Conservation (phyloP, 1,140 invertebrate species). For the Paralvinella palmiformis region DNA sequence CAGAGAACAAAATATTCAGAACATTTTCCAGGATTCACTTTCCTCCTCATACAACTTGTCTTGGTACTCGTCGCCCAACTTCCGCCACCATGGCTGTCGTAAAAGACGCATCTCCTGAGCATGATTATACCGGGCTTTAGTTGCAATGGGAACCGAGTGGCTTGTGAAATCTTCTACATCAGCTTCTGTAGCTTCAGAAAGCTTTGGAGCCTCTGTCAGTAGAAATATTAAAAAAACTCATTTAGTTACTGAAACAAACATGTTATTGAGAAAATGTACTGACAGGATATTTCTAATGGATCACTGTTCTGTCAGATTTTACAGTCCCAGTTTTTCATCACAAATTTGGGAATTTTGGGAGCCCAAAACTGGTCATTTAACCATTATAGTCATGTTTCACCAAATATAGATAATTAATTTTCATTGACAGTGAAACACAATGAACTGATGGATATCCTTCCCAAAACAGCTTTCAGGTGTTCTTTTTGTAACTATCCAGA, state of each 20-base stretch:
- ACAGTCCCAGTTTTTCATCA: too few species aligned
- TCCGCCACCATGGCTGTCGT: constrained; percentile 44
- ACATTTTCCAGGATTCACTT: constrained; percentile 23
- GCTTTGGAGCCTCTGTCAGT: constrained; percentile 39
- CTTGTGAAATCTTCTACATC: constrained; percentile 42
- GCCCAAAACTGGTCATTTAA: too few species aligned
- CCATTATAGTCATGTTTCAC: too few species aligned
- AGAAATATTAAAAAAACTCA: not conserved
- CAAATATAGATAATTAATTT: too few species aligned
- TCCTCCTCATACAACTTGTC: constrained; percentile 30
- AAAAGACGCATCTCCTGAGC: constrained; percentile 31
- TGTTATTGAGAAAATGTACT: not conserved
- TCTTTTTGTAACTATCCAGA: too few species aligned
- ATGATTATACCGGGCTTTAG: constrained; percentile 38
- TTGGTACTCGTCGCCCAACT: constrained; percentile 39
- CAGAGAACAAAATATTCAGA: too few species aligned
- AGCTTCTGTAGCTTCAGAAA: constrained; percentile 36
- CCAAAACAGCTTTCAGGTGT: too few species aligned
- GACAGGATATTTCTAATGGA: not conserved
- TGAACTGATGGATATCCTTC: too few species aligned
- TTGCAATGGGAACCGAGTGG: constrained; percentile 40
- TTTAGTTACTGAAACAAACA: not conserved
- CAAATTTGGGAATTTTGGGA: too few species aligned
- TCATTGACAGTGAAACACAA: too few species aligned
- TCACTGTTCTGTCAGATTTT: too few species aligned